Base-by-base conservation (phyloP, 2,113 vertebrate species). In the human (Homo sapiens) region DNA sequence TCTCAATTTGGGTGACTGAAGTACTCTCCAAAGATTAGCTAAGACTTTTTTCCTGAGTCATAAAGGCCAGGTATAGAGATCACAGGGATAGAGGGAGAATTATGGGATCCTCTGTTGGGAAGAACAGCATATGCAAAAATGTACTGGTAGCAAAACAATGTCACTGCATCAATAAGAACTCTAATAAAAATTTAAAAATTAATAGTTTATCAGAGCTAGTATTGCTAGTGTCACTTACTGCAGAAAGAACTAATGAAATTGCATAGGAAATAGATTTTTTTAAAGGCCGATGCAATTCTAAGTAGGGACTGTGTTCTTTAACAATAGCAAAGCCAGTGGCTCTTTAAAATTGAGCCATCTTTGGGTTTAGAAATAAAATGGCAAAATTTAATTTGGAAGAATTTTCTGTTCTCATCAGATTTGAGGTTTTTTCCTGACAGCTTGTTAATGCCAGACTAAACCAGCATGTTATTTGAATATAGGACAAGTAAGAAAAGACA, bases 321-420 rank as follows among this genome's bases (percentile, higher is more conserved):
- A 50, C 68, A 87, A 48, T 17, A 55, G 59, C 8, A 68, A 86
- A 82, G 14, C 13, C 66, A 72, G n/a, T 48, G 45, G n/a, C 50
- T 90, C 59, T 84, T 80, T 43, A 90, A 92, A 57, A 83, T 38
- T 66, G 57, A 79, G 64, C 23, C 45, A 75, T 85, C 27, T 61
- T 57, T 92, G n/a, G n/a, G 18, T 22, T 75, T 93, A 90, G 38
- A 80, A 91, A 43, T 72, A 79, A 61, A 50, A 83, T 52, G 14
- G 8, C n/a, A 25, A 86, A 88, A 94, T 90, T 73, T 94, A 38
- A 82, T 55, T 86, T 78, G 38, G 61, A 79, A 66, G n/a, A 96
- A 70, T 84, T 82, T 94, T 93, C 35, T 88, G 7, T 82, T 93
- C 45, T 81, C 27, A 73, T 96, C 45, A 75, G 48, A 80, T 88